Conservation (phyloP, 2,113 vertebrate species). For the Bufo gargarizans region DNA sequence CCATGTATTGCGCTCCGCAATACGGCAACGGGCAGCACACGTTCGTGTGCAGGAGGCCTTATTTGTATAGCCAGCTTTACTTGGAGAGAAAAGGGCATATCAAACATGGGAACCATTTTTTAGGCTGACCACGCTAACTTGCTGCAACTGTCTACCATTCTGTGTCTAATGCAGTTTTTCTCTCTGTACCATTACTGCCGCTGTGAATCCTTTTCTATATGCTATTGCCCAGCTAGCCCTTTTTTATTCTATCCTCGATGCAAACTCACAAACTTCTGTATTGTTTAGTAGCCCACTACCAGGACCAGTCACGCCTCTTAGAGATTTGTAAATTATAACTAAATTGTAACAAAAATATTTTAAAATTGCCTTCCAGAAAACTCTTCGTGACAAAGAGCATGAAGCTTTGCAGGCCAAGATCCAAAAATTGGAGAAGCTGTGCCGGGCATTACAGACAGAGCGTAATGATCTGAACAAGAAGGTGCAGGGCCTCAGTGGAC, state of each 20-base stretch:
- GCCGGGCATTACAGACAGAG: constrained; percentile 90
- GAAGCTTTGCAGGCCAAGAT: constrained; percentile 94
- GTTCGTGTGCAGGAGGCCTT: no score
- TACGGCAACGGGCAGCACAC: no score
- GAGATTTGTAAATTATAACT: not conserved
- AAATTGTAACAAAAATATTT: not conserved
- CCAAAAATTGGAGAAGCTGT: constrained; percentile 92
- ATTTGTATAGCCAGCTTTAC: no score
- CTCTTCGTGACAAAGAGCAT: constrained; percentile 86
- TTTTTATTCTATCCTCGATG: not conserved
- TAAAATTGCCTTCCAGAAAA: constrained; percentile 78
- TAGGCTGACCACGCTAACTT: no score
- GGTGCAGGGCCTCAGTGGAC: constrained; percentile 82
- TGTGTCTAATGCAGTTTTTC: not conserved
- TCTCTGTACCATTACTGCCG: not conserved
- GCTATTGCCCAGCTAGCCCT: not conserved
- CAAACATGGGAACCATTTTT: no score
- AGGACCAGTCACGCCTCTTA: not conserved
- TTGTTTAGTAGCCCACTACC: not conserved
- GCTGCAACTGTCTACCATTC: not conserved
- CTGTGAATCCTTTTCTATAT: not conserved
- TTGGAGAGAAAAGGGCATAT: no score
- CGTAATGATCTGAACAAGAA: constrained; percentile 97
- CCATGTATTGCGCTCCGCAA: no score
- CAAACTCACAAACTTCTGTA: not conserved